Conservation (phyloP, 2,888 invertebrate genomes). For the Tanypteryx hageni region DNA sequence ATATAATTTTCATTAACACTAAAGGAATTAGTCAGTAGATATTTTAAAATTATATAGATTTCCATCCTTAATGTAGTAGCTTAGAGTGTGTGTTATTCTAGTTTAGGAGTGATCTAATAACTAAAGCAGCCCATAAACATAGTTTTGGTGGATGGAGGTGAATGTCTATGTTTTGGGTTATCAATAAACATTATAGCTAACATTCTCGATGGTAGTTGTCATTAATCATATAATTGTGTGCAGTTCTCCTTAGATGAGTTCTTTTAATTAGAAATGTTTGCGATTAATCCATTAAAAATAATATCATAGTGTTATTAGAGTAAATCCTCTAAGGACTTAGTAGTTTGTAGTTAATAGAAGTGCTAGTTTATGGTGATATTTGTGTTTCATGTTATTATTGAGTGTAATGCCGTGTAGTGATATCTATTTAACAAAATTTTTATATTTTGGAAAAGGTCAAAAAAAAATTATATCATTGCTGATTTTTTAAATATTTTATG, state of each 20-base stretch:
- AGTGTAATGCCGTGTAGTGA: constrained; percentile 60
- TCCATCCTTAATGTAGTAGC: constrained; percentile 62
- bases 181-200: constrained; percentile 45
- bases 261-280: constrained; percentile 53
- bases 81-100: constrained; percentile 60
- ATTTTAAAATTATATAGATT: constrained; percentile 49
- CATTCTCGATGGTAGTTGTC: constrained; percentile 42
- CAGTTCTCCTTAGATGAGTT: constrained; percentile 59
- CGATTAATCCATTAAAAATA: constrained; percentile 28
- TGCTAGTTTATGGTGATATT: constrained; percentile 60
- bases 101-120: constrained; percentile 54
- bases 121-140: constrained; percentile 41
- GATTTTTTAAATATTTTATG: not conserved
- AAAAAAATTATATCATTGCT: constrained; percentile 17
- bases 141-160: not conserved
- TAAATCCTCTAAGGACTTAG: constrained; percentile 61
- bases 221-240: constrained; percentile 53
- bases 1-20: constrained; percentile 57
- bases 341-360: constrained; percentile 45
- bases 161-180: constrained; percentile 50
- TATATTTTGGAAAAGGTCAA: constrained; percentile 7
- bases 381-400: constrained; percentile 54
- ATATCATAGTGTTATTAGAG: constrained; percentile 54
- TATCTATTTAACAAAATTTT: not conserved
- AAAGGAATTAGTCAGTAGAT: constrained; percentile 36